phyloP scores from a whole-genome alignment of 2,113 vertebrate genomes.

The Cryptomyrus ogoouensis region DNA sequence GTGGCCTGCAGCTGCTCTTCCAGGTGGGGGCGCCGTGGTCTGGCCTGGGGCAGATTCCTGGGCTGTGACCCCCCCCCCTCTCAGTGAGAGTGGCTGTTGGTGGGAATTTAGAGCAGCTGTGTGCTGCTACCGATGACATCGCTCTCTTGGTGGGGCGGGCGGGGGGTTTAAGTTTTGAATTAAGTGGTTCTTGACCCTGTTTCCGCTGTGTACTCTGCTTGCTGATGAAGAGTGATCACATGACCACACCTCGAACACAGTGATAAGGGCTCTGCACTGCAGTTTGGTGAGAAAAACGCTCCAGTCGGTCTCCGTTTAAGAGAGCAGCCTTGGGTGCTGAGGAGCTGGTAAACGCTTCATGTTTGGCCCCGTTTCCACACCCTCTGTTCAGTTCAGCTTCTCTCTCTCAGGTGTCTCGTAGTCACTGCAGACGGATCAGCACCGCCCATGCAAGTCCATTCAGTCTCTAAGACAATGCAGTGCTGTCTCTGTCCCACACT shows the following conservation, averaged over 20 bases:
- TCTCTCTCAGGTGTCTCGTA: not conserved
- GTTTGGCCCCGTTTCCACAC: not conserved
- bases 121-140: not conserved
- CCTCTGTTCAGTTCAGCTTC: not conserved
- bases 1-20: slow-evolving; percentile 80
- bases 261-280: not conserved
- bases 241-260: not conserved
- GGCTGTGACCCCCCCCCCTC: not conserved
- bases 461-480: not conserved
- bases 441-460: not conserved
- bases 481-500: not conserved
- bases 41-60: not conserved
- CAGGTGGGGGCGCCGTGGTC: slow-evolving; percentile 65
- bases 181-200: not conserved
- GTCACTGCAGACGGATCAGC: not conserved
- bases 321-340: not conserved
- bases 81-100: not conserved
- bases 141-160: not conserved
- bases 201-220: not conserved
- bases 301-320: not conserved
- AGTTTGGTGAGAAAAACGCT: not conserved
- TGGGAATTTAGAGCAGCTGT: not conserved
- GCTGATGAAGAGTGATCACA: not conserved
- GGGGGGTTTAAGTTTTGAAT: not conserved
- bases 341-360: not conserved